A percentile compares a stretch with the other conserved stretches of the same genome.
Conservation (phyloP, 2,888 invertebrate genomes). For the Aquatica leii region DNA sequence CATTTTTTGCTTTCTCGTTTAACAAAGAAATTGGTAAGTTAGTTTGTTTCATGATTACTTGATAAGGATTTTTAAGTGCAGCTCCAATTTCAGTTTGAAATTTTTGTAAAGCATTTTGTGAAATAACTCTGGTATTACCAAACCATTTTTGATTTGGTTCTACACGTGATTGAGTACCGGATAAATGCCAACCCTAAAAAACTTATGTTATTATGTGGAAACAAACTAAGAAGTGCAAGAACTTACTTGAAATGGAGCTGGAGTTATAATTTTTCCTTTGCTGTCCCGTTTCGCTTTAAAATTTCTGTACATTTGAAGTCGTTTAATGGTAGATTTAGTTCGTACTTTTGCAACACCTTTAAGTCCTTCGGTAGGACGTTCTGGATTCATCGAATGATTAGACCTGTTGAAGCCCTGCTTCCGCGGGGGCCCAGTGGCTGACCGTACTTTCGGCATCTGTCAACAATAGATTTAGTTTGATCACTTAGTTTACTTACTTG, state of each 20-base stretch:
- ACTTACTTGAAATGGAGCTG: constrained; percentile 90
- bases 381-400: constrained; percentile 95
- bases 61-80: constrained; percentile 94
- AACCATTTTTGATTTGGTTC: constrained; percentile 99
- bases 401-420: constrained; percentile 87
- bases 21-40: constrained; percentile 92
- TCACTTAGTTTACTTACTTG: no score
- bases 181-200: constrained; percentile 74
- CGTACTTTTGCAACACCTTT: constrained; percentile 87
- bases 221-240: constrained; percentile 10
- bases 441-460: constrained; percentile 79
- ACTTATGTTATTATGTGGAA: constrained; percentile 4
- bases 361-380: constrained; percentile 78
- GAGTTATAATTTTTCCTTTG: constrained; percentile 87
- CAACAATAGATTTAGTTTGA: no score
- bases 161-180: constrained; percentile 92
- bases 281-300: constrained; percentile 94
- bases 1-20: constrained; percentile 90
- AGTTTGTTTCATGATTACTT: constrained; percentile 97
- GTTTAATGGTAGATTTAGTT: constrained; percentile 92
- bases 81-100: constrained; percentile 95
- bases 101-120: constrained; percentile 87
- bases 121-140: constrained; percentile 96
- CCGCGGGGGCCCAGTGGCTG: constrained; percentile 76
- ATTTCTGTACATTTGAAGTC: constrained; percentile 98